Evolutionary conservation across 2,797 vertebrate species (phyloP).

Genomic region (Microctenopoma stevenorrisi): DNA sequence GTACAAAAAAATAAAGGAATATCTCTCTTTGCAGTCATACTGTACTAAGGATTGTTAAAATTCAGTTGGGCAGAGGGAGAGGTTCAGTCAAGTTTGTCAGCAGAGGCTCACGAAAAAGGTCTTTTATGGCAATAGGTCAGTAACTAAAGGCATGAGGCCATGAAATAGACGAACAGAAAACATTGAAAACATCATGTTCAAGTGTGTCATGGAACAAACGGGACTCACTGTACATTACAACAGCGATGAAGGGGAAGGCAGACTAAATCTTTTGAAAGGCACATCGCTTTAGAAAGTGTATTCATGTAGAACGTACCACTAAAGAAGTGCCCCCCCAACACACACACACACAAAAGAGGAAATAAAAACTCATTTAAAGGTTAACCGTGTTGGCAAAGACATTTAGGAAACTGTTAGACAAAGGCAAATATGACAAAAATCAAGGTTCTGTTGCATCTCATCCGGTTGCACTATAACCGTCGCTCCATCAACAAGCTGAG

Average conservation of each 20-base stretch:
- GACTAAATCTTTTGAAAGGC: constrained; percentile 83
- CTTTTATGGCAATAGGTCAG: constrained; percentile 63
- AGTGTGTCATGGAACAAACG: constrained; percentile 28
- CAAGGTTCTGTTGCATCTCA: constrained; percentile 39
- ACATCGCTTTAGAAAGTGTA: constrained; percentile 82
- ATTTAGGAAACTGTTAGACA: constrained; percentile 34
- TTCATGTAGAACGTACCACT: constrained; percentile 65
- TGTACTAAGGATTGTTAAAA: constrained; percentile 9
- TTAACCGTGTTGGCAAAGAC: constrained; percentile 66
- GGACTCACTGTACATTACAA: constrained; percentile 40
- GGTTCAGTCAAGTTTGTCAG: constrained; percentile 21
- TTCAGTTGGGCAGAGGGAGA: constrained; percentile 19
- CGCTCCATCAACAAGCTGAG: constrained; percentile 35
- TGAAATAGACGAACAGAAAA: constrained; percentile 35
- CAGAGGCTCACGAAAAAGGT: constrained; percentile 36
- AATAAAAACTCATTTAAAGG: constrained; percentile 31
- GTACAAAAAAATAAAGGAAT: constrained; percentile 52
- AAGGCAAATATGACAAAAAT: constrained; percentile 38
- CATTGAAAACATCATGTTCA: constrained; percentile 29
- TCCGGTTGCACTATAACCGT: constrained; percentile 27
- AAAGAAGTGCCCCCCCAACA: constrained; percentile 67
- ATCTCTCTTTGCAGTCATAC: constrained; percentile 29
- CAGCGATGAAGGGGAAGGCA: constrained; percentile 61
- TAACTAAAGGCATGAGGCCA: constrained; percentile 46
- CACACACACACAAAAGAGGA: constrained; percentile 24